Conservation (phyloP, 2,797 vertebrate genomes). For the Gymnoscopelus microlampas region DNA sequence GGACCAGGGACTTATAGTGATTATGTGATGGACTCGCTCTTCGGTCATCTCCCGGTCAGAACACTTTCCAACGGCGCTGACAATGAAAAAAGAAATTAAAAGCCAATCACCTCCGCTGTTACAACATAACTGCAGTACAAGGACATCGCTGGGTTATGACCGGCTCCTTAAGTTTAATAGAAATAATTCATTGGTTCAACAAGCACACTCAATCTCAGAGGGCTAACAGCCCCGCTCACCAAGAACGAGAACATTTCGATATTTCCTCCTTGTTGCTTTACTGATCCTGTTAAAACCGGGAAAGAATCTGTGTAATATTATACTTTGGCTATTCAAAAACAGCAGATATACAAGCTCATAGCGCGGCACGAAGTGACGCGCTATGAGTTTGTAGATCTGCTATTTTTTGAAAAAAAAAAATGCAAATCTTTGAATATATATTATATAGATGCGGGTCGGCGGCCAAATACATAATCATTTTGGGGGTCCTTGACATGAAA, state of each 20-base stretch:
- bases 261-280: slow-evolving; percentile 37
- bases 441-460: no score
- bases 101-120: slow-evolving; percentile 50
- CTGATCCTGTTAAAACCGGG: no score
- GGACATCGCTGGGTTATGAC: slow-evolving; percentile 57
- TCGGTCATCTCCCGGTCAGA: slow-evolving; percentile 6
- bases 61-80: slow-evolving; percentile 12
- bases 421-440: no score
- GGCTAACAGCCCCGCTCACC: slow-evolving; percentile 63
- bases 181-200: slow-evolving; percentile 65
- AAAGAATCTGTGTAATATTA: no score
- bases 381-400: no score
- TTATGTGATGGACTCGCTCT: slow-evolving; percentile 6
- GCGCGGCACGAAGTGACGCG: no score
- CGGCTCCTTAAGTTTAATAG: slow-evolving; percentile 62
- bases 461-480: no score
- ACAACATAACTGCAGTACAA: slow-evolving; percentile 43
- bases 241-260: slow-evolving; percentile 63
- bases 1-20: no score
- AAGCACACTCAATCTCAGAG: slow-evolving; percentile 58
- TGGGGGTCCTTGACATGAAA: no score
- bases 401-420: no score
- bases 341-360: no score
- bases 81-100: slow-evolving; percentile 12
- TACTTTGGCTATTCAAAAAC: no score